Conservation (phyloP, 1,140 invertebrate genomes). For the Macrobrachium rosenbergii region DNA sequence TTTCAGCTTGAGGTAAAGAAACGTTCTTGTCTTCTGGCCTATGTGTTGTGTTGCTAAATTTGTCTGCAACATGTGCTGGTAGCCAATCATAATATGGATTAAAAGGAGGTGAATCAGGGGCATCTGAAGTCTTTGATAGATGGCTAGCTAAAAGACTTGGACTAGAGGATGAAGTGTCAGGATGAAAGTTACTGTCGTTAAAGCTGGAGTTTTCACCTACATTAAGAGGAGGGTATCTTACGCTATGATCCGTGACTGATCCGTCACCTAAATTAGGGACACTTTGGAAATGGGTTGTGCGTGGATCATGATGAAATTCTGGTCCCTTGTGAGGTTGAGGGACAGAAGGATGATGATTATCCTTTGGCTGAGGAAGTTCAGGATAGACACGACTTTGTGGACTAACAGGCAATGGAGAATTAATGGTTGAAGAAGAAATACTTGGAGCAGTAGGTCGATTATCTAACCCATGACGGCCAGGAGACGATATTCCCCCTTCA, state of each 20-base stretch:
- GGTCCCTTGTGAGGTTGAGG: slow-evolving; percentile 30
- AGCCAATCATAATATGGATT: slow-evolving; percentile 44
- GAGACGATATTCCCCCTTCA: neutral
- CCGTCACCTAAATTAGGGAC: slow-evolving; percentile 34
- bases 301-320: slow-evolving; percentile 11
- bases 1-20: neutral
- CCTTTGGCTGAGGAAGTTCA: neutral
- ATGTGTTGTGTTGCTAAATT: neutral
- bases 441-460: neutral
- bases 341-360: neutral
- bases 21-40: neutral
- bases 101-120: slow-evolving; percentile 9
- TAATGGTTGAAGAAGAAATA: neutral
- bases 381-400: slow-evolving; percentile 10
- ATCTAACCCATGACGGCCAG: neutral
- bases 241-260: neutral
- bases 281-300: slow-evolving; percentile 30
- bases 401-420: neutral
- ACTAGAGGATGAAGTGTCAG: slow-evolving; percentile 44
- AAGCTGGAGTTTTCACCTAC: slow-evolving; percentile 29
- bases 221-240: slow-evolving; percentile 38
- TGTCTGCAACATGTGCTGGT: neutral
- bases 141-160: slow-evolving; percentile 30
- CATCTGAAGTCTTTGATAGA: neutral
- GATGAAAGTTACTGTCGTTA: slow-evolving; percentile 37